A percentile compares a stretch with the other conserved stretches of the same genome.
phyloP scores from a whole-genome alignment of 2,888 invertebrate species.

The Agrotis segetum region DNA sequence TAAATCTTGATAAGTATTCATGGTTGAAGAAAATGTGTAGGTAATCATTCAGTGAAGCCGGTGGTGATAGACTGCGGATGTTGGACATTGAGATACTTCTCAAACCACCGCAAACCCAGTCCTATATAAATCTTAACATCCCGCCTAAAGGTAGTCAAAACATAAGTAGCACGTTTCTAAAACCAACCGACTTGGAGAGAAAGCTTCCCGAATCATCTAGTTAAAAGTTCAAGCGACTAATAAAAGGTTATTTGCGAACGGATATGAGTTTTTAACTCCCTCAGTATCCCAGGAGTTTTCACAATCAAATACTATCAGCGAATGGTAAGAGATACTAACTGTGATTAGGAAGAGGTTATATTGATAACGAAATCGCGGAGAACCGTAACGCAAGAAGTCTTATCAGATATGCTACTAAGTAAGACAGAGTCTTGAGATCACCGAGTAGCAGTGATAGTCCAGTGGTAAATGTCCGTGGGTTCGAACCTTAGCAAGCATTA shows the following conservation, averaged over 20 bases:
- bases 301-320: constrained; percentile 16
- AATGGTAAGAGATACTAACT: constrained; percentile 5
- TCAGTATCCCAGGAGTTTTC: neutral
- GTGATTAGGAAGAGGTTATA: neutral
- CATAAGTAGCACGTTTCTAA: neutral
- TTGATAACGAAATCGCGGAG: neutral
- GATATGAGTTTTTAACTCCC: constrained; percentile 33
- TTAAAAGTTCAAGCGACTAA: constrained; percentile 18
- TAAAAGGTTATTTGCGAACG: constrained; percentile 20
- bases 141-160: too few species aligned
- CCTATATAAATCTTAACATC: too few species aligned
- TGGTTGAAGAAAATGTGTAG: too few species aligned
- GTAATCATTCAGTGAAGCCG: too few species aligned
- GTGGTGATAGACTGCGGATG: too few species aligned
- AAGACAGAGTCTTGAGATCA: neutral
- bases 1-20: too few species aligned
- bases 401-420: neutral
- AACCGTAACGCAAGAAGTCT: neutral
- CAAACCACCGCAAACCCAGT: too few species aligned
- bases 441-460: too few species aligned
- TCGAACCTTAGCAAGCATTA: too few species aligned
- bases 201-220: neutral
- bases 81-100: too few species aligned
- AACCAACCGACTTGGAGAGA: neutral
- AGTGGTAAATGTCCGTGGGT: too few species aligned